Evolutionary conservation across 2,888 invertebrate genomes (phyloP), one percentile per base, ranked within the genome.

Genomic region (Elysia crispata): DNA sequence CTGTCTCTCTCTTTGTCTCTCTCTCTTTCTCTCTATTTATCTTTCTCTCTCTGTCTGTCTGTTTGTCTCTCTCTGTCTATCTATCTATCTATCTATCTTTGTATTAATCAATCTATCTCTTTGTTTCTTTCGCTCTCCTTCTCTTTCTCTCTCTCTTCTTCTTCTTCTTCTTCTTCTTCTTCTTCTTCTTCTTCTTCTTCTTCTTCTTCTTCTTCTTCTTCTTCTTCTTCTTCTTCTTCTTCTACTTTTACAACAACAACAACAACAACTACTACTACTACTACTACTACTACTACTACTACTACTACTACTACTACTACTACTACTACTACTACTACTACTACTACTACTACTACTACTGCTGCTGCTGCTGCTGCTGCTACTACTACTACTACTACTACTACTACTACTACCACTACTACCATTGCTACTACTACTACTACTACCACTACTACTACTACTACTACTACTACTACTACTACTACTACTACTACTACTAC

Each of bases 281-380:
- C 60, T 60, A 60, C 60, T 60, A 60, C 60, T 60, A 60, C 60
- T 60, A 60, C 60, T 73, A 73, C 18, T 62, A 76, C 76, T 76
- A 62, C 62, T 76, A 76, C 76, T 62, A 76, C 76, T 76, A 76
- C 76, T 76, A 76, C 76, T 76, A 76, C 64, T 64, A 76, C 76
- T 64, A 76, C 76, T 64, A 76, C 73, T 50, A 73, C 73, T 73
- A 73, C 73, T 73, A 73, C 76, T 76, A 76, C 76, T 76, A 76
- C 76, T 76, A 76, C 76, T 76, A 76, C 76, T 76, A 76, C 76
- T 76, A 76, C 76, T 76, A 60, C 76, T 76, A 76, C 76, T 76
- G 62, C 76, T 76, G 28, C 76, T 60, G 62, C 76, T 76, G 62
- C 76, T 30, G 62, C 76, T 76, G 50, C 50, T 73, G 50, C 73